These are phyloP conservation scores for Aleiodes sp. DNA, from an alignment of 1,140 invertebrate species.

Conservation along the genomic window DNA sequence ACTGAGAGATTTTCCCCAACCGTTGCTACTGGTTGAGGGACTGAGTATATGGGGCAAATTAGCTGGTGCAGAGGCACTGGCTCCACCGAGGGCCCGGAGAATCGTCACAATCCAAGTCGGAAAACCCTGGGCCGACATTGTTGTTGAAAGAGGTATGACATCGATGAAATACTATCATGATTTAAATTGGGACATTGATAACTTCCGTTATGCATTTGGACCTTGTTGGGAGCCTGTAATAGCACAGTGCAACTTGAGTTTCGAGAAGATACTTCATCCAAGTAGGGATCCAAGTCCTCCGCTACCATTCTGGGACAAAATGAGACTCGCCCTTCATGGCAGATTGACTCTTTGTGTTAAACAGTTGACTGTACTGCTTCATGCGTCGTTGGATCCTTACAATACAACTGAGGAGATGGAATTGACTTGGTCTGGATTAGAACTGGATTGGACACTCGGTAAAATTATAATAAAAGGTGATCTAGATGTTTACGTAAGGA, in stretches of 20 bases:
- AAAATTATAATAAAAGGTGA: constrained; percentile 65
- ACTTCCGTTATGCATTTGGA: constrained; percentile 92
- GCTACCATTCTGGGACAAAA: constrained; percentile 98
- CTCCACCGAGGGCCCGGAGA: constrained; percentile 79
- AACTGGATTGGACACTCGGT: constrained; percentile 96
- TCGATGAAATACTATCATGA: constrained; percentile 98
- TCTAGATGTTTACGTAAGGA: constrained; percentile 87
- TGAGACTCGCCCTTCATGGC: constrained; percentile 91
- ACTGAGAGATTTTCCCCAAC: constrained; percentile 96
- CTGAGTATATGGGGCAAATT: constrained; percentile 90
- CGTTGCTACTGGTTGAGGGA: constrained; percentile 83
- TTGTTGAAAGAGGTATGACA: constrained; percentile 88
- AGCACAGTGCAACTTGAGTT: constrained; percentile 92
- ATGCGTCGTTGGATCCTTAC: constrained; percentile 96
- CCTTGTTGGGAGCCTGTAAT: constrained; percentile 99
- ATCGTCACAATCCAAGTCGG: constrained; percentile 78
- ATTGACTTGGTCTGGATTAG: constrained; percentile 89
- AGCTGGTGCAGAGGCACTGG: constrained; percentile 88
- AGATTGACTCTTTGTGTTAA: constrained; percentile 86
- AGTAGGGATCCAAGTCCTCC: constrained; percentile 93
- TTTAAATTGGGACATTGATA: constrained; percentile 91
- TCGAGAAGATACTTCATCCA: constrained; percentile 85
- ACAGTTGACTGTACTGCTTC: constrained; percentile 87
- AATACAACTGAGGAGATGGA: constrained; percentile 99
- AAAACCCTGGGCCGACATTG: constrained; percentile 77